Evolutionary conservation across 1,140 invertebrate species (phyloP).

Genomic region (Euglossa dilemma): DNA sequence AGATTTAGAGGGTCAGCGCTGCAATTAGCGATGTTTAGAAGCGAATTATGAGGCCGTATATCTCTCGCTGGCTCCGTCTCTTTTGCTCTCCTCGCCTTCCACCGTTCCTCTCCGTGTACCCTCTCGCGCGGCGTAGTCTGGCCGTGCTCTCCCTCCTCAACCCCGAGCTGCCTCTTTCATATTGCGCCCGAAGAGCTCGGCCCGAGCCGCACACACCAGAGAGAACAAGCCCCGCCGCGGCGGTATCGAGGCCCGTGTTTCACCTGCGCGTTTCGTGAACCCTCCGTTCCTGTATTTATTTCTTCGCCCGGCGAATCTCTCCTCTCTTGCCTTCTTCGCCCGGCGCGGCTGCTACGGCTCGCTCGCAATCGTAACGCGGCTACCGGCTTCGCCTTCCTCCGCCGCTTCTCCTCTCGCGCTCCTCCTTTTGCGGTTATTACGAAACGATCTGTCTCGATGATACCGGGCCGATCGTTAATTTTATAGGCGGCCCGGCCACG

Average conservation of each 20-base stretch:
- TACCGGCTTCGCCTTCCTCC: conserved; percentile 8
- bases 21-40: conserved; percentile 77
- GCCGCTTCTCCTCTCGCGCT: background rate
- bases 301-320: conserved; percentile 35
- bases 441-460: conserved; percentile 33
- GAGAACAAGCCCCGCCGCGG: background rate
- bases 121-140: background rate
- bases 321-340: background rate
- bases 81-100: conserved; percentile 7
- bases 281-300: conserved; percentile 60
- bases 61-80: conserved; percentile 39
- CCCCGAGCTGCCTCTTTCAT: conserved; percentile 25
- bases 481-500: background rate
- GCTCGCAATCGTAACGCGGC: conserved; percentile 23
- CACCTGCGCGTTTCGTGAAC: conserved; percentile 60
- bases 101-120: background rate
- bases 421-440: conserved; percentile 29
- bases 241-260: conserved; percentile 14
- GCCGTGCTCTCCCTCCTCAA: background rate
- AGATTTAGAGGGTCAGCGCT: conserved; percentile 74
- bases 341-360: background rate
- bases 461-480: conserved; percentile 25
- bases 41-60: conserved; percentile 73
- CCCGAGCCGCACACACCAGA: background rate
- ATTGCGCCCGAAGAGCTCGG: background rate